phyloP scores from a whole-genome alignment of 2,888 invertebrate species.

The Gastrophysa polygoni region DNA sequence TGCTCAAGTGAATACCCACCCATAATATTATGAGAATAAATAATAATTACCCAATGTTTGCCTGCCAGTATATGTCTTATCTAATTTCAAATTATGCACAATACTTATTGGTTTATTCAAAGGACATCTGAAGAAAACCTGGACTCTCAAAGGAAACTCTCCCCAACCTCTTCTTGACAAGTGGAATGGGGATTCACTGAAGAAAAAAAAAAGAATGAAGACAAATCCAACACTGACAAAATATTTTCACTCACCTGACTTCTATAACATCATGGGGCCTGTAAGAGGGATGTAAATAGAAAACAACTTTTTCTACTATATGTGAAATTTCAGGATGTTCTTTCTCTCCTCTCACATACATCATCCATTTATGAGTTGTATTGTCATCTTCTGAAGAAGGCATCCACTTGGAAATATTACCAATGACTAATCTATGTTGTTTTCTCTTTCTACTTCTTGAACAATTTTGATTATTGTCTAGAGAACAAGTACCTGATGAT shows the following conservation, averaged over 20 bases:
- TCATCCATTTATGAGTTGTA: slow-evolving; percentile 88
- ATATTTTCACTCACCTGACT: slow-evolving; percentile 65
- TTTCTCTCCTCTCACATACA: slow-evolving; percentile 79
- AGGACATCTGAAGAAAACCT: slow-evolving; percentile 76
- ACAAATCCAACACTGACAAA: too few species aligned
- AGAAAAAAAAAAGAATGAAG: slow-evolving; percentile 36
- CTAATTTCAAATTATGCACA: slow-evolving; percentile 80
- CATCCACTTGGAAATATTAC: slow-evolving; percentile 86
- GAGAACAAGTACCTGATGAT: slow-evolving; percentile 5
- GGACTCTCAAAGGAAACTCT: slow-evolving; percentile 84
- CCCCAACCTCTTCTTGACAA: slow-evolving; percentile 89
- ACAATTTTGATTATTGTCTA: slow-evolving; percentile 22
- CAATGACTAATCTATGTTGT: slow-evolving; percentile 58
- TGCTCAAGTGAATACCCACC: too few species aligned
- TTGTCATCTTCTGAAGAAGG: slow-evolving; percentile 70
- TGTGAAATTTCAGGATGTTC: slow-evolving; percentile 65
- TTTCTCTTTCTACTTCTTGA: slow-evolving; percentile 47
- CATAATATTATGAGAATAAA: background rate
- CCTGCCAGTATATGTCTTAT: slow-evolving; percentile 80
- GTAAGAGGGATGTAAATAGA: slow-evolving; percentile 85
- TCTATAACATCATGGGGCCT: slow-evolving; percentile 85
- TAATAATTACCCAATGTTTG: slow-evolving; percentile 74
- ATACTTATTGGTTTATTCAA: slow-evolving; percentile 80
- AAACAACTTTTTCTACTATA: slow-evolving; percentile 75
- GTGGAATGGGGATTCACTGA: slow-evolving; percentile 80